These are phyloP conservation scores for Ophion slaviceki DNA, from an alignment of 2,888 invertebrate species.

Conservation along the genomic window DNA sequence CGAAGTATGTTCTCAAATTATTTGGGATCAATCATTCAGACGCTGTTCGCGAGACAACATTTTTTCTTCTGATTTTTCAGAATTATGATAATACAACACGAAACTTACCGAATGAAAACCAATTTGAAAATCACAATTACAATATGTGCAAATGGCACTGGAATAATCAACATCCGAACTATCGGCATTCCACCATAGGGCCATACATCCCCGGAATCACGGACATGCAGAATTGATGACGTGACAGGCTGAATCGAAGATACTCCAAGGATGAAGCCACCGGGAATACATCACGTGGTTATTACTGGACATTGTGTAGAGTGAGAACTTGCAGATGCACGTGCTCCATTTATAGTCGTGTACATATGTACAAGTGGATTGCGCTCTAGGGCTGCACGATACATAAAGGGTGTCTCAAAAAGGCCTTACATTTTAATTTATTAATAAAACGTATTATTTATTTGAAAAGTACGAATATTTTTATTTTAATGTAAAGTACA, in stretches of 20 bases:
- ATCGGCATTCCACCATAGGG: neutral
- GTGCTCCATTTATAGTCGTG: conserved; percentile 43
- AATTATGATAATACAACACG: too few species aligned
- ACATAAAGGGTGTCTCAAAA: too few species aligned
- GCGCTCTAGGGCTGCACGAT: neutral
- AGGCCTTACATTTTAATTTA: too few species aligned
- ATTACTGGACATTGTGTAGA: conserved; percentile 32
- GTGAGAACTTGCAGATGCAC: conserved; percentile 48
- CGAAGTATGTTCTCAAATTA: too few species aligned
- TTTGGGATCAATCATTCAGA: too few species aligned
- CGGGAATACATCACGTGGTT: conserved; percentile 8
- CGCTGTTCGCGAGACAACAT: too few species aligned
- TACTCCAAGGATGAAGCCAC: conserved; percentile 10
- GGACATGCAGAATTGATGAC: conserved; percentile 12
- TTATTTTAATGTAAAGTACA: too few species aligned
- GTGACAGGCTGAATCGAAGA: conserved; percentile 15
- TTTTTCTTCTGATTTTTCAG: too few species aligned
- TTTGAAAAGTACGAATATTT: too few species aligned
- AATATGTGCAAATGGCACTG: neutral
- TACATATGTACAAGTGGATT: neutral
- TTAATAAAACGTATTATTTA: too few species aligned
- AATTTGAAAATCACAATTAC: neutral
- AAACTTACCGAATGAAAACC: neutral
- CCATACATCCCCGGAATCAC: neutral
- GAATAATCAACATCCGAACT: neutral